Evolutionary conservation across 2,797 vertebrate species (phyloP).

Genomic region (Columba guinea): DNA sequence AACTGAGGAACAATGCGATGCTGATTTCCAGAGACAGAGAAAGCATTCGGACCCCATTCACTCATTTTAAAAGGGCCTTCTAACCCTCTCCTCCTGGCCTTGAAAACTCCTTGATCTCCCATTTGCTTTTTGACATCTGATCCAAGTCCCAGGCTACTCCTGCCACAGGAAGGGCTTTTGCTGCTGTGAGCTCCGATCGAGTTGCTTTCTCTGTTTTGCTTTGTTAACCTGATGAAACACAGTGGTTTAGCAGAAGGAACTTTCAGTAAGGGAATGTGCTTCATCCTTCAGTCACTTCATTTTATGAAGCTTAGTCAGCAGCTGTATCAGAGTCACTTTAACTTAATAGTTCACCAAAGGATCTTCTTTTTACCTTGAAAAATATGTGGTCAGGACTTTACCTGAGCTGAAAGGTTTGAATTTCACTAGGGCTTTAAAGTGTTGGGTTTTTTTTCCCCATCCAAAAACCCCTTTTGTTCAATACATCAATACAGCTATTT

Average conservation of each 20-base stretch:
- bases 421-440: slow-evolving; percentile 81
- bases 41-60: not conserved
- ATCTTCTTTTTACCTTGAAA: slow-evolving; percentile 67
- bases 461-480: slow-evolving; percentile 86
- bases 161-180: not conserved
- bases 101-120: not conserved
- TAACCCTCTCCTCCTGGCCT: not conserved
- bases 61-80: not conserved
- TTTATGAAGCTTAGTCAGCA: slow-evolving; percentile 43
- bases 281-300: not conserved
- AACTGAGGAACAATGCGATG: not conserved
- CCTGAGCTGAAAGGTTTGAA: slow-evolving; percentile 78
- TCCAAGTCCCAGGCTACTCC: not conserved
- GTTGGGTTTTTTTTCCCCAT: slow-evolving; percentile 53
- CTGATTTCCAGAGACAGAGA: not conserved
- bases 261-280: not conserved
- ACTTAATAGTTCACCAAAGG: slow-evolving; percentile 64
- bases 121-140: not conserved
- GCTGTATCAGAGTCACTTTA: slow-evolving; percentile 40
- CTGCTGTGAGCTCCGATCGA: not conserved
- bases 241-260: not conserved
- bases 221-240: not conserved
- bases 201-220: not conserved
- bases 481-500: slow-evolving; percentile 90
- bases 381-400: slow-evolving; percentile 78